Base-by-base conservation (phyloP, 2,797 vertebrate species). In the Poliocrania exsul region DNA sequence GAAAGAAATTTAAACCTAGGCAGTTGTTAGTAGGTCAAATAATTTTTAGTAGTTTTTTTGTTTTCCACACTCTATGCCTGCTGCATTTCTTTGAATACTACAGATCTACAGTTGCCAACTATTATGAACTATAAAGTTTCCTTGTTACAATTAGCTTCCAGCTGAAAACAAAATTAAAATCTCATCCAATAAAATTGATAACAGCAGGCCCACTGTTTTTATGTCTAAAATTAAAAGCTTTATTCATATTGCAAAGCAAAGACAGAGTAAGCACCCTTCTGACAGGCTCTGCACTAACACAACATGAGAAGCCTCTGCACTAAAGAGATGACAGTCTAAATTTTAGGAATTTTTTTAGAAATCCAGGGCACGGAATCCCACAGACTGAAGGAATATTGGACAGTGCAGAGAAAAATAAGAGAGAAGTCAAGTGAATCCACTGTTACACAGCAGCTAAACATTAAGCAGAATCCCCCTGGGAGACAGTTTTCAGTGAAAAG, bases 111-210 rank as follows among this genome's bases (percentile, higher is more conserved):
- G 47, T 40, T 80, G 44, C 38, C 66, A 91, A 28, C n/a, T 64
- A 40, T 16, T 70, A 60, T 6, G 29, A 92, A 85, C 16, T 31
- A 73, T 24, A 87, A 93, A 87, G 38, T 13, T 21, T 57, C 49
- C 75, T 50, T 83, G 38, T 61, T 83, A 81, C 25, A 74, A n/a
- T 13, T n/a, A 88, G 57, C 58, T 81, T 78, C 87, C 74, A 86
- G 75, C 61, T 7, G 18, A 61, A 93, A 90, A 56, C 24, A 82
- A 91, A 90, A 86, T 90, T 80, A 85, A 82, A 92, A 79, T 88
- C 31, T 72, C 50, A 81, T 61, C n/a, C 75, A 90, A 83, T 65
- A 72, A 87, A 93, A 70, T 58, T 46, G 38, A 25, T 78, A 88
- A 67, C 71, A 87, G 44, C n/a, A 87, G 49, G 33, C 31, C 46